Conservation (phyloP, 2,797 vertebrate genomes). For the Lepus townsendii region DNA sequence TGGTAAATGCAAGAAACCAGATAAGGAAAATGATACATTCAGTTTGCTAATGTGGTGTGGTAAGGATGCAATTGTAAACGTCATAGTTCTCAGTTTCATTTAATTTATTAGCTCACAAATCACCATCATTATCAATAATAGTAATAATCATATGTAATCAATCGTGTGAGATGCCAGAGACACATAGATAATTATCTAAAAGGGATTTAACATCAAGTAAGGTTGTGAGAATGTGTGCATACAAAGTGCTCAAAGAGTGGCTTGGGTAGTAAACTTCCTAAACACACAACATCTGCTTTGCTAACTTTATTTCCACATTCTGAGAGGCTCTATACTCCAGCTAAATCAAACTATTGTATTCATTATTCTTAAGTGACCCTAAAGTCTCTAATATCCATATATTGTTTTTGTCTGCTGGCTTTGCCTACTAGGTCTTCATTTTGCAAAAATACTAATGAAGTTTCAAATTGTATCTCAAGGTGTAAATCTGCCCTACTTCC, state of each 20-base stretch:
- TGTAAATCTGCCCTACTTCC: neutral
- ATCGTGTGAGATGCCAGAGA: neutral
- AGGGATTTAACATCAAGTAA: neutral
- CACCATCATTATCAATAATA: neutral
- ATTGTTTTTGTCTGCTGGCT: conserved; percentile 20
- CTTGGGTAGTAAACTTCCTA: neutral
- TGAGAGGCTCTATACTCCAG: neutral
- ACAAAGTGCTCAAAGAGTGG: neutral
- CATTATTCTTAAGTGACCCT: neutral
- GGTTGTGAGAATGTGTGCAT: neutral
- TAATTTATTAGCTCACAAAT: neutral
- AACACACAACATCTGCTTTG: neutral
- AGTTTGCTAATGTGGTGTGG: neutral
- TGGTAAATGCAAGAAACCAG: neutral
- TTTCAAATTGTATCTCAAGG: conserved; percentile 22
- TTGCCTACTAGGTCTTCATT: neutral
- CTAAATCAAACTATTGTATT: neutral
- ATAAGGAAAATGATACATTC: neutral
- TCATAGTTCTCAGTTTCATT: neutral
- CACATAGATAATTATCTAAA: neutral
- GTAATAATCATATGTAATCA: neutral
- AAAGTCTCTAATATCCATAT: neutral
- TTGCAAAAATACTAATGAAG: neutral
- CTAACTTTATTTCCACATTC: neutral
- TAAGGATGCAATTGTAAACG: neutral